Evolutionary conservation across 1,140 invertebrate genomes (phyloP).

Genomic region (Psix sp.): DNA sequence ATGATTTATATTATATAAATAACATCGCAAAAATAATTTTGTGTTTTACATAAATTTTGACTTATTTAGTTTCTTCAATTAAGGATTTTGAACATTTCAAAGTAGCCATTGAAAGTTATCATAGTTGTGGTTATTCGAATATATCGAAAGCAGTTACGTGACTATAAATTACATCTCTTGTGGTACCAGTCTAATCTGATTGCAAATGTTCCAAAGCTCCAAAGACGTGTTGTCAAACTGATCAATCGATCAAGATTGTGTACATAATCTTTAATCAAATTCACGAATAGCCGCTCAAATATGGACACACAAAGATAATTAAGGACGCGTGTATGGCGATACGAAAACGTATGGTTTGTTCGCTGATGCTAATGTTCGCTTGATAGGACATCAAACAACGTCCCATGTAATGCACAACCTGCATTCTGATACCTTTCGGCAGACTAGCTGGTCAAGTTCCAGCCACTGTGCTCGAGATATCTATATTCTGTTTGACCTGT

Average conservation of each 20-base stretch:
- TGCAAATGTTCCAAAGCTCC: constrained; percentile 12
- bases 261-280: constrained; percentile 39
- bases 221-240: constrained; percentile 31
- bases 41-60: too few species aligned
- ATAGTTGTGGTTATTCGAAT: too few species aligned
- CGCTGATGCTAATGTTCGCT: constrained; percentile 45
- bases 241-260: constrained; percentile 28
- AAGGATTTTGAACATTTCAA: too few species aligned
- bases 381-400: constrained; percentile 35
- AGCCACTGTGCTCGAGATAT: constrained; percentile 13
- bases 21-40: too few species aligned
- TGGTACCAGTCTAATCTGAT: constrained; percentile 12
- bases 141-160: background rate
- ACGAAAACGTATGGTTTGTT: constrained; percentile 46
- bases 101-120: too few species aligned
- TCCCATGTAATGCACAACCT: constrained; percentile 22
- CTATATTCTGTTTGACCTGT: constrained; percentile 10
- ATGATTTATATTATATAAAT: too few species aligned
- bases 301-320: constrained; percentile 43
- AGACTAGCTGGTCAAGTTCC: constrained; percentile 32
- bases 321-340: constrained; percentile 17
- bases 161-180: constrained; percentile 5
- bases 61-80: too few species aligned
- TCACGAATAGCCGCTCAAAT: constrained; percentile 28
- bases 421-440: constrained; percentile 19